phyloP scores from a whole-genome alignment of 35 echinoderm and acorn worm genomes.

The Heliocidaris erythrogramma region DNA sequence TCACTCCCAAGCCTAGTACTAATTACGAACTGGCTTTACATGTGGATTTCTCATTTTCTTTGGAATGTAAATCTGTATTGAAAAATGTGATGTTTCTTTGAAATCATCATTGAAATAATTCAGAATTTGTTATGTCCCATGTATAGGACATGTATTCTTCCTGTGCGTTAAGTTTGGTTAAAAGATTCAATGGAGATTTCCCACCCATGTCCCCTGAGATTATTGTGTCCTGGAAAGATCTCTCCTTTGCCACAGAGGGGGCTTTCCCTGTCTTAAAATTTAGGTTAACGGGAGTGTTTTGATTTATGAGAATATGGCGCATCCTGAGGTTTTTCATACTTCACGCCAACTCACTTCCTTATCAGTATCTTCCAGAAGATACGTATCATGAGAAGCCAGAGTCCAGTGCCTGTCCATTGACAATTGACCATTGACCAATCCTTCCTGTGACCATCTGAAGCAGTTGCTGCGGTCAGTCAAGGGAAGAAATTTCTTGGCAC shows the following conservation, averaged over 20 bases:
- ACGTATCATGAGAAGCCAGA: neutral
- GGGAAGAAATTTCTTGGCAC: neutral
- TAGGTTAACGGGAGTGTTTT: neutral
- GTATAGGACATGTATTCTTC: neutral
- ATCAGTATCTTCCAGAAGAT: neutral
- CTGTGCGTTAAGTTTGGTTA: neutral
- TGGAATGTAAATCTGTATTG: too few relatives aligned
- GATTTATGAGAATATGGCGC: neutral
- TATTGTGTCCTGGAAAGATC: neutral
- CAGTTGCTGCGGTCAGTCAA: neutral
- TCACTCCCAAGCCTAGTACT: too few relatives aligned
- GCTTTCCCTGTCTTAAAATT: neutral
- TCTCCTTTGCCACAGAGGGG: neutral
- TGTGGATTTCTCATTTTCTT: too few relatives aligned
- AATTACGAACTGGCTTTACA: too few relatives aligned
- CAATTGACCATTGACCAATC: neutral
- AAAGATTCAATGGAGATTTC: neutral
- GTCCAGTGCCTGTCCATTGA: neutral
- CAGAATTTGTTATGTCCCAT: too few relatives aligned
- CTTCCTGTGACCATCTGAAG: neutral
- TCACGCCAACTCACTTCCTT: neutral
- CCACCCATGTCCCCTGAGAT: neutral
- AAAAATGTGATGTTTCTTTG: too few relatives aligned
- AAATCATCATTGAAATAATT: too few relatives aligned
- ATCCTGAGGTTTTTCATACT: neutral